Evolutionary conservation across 2,797 vertebrate species (phyloP).

Genomic region (Crax fasciolata): DNA sequence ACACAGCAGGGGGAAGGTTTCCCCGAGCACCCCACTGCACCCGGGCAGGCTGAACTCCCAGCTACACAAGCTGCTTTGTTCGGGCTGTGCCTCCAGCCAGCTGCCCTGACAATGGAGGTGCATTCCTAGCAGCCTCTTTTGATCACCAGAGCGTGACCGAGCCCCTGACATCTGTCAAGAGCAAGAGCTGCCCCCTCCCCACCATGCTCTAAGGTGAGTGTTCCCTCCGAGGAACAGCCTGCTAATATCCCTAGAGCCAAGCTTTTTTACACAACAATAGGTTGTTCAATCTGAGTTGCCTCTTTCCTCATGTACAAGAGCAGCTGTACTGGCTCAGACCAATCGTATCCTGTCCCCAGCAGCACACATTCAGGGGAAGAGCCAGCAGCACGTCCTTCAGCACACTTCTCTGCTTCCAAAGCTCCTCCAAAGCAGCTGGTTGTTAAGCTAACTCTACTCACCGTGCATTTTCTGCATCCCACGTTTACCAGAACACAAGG

Average conservation of each 20-base stretch:
- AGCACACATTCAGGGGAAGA: neutral
- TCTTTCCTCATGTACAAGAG: neutral
- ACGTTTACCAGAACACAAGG: rapidly evolving
- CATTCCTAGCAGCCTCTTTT: slow-evolving; percentile 4
- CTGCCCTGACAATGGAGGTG: slow-evolving; percentile 39
- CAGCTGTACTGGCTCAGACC: neutral
- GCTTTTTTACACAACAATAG: neutral
- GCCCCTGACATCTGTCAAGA: slow-evolving; percentile 45
- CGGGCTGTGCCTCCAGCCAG: neutral
- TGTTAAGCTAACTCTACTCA: neutral
- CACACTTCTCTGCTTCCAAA: neutral
- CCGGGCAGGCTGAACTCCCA: neutral
- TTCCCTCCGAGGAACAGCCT: neutral
- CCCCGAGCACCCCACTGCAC: neutral
- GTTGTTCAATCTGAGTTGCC: neutral
- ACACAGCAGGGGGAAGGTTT: neutral
- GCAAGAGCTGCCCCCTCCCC: neutral
- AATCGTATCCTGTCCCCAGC: neutral
- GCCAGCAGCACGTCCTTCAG: neutral
- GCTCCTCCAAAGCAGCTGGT: neutral
- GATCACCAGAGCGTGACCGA: slow-evolving; percentile 16
- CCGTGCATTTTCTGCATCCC: neutral
- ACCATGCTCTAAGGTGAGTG: rapidly evolving
- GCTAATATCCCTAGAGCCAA: neutral
- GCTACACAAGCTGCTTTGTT: slow-evolving; percentile 32